Base-by-base conservation (phyloP, 2,888 invertebrate genomes). In the Rapana venosa region DNA sequence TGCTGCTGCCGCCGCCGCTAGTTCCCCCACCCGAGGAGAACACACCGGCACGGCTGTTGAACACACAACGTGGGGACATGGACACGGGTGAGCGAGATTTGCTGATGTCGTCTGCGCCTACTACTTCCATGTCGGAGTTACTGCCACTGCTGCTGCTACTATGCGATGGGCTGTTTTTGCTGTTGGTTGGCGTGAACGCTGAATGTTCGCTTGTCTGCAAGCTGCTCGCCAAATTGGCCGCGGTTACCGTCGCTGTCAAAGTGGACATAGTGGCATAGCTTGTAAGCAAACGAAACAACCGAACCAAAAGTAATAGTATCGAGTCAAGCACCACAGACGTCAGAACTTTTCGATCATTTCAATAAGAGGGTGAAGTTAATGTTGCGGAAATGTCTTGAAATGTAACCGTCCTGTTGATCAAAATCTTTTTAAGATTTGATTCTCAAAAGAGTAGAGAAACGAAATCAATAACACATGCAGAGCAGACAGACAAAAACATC, bases 131-230 rank as follows among this genome's bases (percentile, higher is more conserved):
- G 47, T 47, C 47, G 47, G 36, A 17, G 22, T 15, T 20, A 15
- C 56, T 84, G 47, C 47, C 79, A 30, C 32, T 30, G 79, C 32
- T 30, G 79, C 15, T 61, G 15, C 61, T 22, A 47, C 58, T 17
- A 20, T 30, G 36, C 30, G 32, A 22, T 47, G 30, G 56, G 4
- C 77, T 77, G n/a, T 1, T 66, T 5, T 30, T 66, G 77, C n/a
- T 79, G 58, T 88, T 88, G 58, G 88, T 66, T 30, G 89, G 89
- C 35, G 89, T 84, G 77, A 89, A 89, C 22, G 89, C 89, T 17
- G 89, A 89, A 58, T 89, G 56, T 74, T 89, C 84, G 85, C 89
- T 89, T 0, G 89, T 84, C 74, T 89, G 89, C 20, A 89, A 35
- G 0, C 81, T 22, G 22, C 35, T 79, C 17, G 89, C 85, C 89